A percentile compares a stretch with the other conserved stretches of the same genome.
These are phyloP conservation scores for Sinohyriopsis cumingii DNA, from an alignment of 2,888 invertebrate genomes.

Conservation along the genomic window DNA sequence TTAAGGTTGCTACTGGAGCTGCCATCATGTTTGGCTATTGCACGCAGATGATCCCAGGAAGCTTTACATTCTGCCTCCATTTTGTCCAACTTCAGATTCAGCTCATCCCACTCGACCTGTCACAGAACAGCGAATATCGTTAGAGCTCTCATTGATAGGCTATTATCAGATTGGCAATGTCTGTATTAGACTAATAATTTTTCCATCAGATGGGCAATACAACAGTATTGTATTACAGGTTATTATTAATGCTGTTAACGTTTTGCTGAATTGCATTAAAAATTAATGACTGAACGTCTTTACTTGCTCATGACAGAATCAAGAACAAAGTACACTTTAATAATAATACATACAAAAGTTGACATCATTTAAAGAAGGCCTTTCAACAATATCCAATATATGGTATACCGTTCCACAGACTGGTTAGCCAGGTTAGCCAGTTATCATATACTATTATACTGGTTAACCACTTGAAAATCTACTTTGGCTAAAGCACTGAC, in stretches of 20 bases:
- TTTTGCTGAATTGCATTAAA: neutral
- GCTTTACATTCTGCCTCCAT: conserved; percentile 97
- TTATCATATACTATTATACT: too few relatives aligned
- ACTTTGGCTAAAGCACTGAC: too few relatives aligned
- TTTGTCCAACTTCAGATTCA: conserved; percentile 87
- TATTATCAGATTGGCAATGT: neutral
- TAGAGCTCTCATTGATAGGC: neutral
- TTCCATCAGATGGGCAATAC: neutral
- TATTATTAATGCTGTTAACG: neutral
- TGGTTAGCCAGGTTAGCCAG: too few relatives aligned
- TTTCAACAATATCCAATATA: too few relatives aligned
- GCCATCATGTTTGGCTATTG: conserved; percentile 92
- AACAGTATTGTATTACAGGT: neutral
- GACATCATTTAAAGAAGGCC: too few relatives aligned
- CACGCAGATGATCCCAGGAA: conserved; percentile 96
- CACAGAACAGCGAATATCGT: conserved; percentile 3
- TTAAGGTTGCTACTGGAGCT: conserved; percentile 79
- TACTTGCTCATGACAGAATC: too few relatives aligned
- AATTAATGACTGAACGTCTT: neutral
- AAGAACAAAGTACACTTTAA: too few relatives aligned
- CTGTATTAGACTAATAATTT: neutral
- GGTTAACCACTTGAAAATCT: too few relatives aligned
- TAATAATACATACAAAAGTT: too few relatives aligned
- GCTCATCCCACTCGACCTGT: conserved; percentile 95
- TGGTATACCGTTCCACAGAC: too few relatives aligned